phyloP scores from a whole-genome alignment of 2,888 invertebrate species.

The Cerastoderma edule region DNA sequence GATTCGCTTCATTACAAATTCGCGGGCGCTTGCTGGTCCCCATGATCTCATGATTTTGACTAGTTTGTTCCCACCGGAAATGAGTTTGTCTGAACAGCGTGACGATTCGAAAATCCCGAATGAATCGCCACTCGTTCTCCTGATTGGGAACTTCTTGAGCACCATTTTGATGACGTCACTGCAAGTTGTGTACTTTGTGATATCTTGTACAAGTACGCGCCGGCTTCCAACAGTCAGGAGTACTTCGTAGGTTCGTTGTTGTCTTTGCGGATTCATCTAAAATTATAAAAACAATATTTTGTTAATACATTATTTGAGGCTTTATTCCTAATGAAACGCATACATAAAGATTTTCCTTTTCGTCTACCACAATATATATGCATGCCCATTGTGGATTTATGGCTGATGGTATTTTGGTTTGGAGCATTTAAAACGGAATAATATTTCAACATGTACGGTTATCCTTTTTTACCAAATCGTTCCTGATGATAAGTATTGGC shows the following conservation, averaged over 20 bases:
- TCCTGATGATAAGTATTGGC: too few relatives aligned
- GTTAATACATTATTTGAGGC: too few relatives aligned
- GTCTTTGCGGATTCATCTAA: conserved; percentile 47
- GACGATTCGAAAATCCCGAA: conserved; percentile 55
- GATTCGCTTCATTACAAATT: conserved; percentile 47
- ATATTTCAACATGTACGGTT: too few relatives aligned
- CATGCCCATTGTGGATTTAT: too few relatives aligned
- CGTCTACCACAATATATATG: too few relatives aligned
- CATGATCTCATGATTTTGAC: conserved; percentile 53
- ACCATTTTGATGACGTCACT: conserved; percentile 63
- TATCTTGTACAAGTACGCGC: conserved; percentile 44
- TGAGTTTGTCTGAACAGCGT: conserved; percentile 45
- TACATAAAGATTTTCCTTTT: too few relatives aligned
- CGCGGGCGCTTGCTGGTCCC: conserved; percentile 37
- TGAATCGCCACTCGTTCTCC: conserved; percentile 28
- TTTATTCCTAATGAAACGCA: too few relatives aligned
- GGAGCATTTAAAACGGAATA: too few relatives aligned
- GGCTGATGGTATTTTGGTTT: too few relatives aligned
- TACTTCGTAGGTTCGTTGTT: conserved; percentile 31
- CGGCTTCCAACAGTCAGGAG: conserved; percentile 39
- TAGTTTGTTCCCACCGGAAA: conserved; percentile 49
- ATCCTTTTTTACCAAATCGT: too few relatives aligned
- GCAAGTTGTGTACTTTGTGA: conserved; percentile 55
- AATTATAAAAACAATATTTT: conserved; percentile 23
- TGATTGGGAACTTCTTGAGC: conserved; percentile 39